Evolutionary conservation across 2,113 vertebrate genomes (phyloP).

Genomic region (Xyliphius kryptos): DNA sequence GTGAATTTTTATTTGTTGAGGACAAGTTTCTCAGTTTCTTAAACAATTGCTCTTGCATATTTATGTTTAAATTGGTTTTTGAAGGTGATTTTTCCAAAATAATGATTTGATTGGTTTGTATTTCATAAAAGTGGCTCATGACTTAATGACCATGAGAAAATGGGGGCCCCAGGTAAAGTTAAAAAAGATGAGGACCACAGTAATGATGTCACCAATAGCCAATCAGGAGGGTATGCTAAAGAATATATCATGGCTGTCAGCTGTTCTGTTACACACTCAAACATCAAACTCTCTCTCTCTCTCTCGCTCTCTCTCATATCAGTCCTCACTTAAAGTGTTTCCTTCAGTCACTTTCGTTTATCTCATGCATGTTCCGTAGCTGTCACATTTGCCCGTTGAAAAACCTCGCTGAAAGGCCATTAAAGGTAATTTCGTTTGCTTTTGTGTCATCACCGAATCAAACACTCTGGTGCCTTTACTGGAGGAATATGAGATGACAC

Average conservation of each 20-base stretch:
- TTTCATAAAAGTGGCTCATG: no score
- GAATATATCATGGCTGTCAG: constrained; percentile 50
- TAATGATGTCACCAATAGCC: constrained; percentile 71
- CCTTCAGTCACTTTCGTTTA: not conserved
- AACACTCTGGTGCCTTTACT: no score
- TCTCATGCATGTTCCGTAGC: not conserved
- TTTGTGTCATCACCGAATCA: not conserved
- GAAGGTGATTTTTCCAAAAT: no score
- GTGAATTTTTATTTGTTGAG: no score
- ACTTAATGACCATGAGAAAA: constrained; percentile 29
- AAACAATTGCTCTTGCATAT: no score
- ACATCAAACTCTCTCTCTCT: not conserved
- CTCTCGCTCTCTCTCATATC: no score
- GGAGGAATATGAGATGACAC: no score
- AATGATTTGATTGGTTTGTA: no score
- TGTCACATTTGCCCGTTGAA: constrained; percentile 3
- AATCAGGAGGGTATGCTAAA: constrained; percentile 50
- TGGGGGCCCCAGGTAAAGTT: constrained; percentile 33
- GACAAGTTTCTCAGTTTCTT: no score
- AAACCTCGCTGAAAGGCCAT: constrained; percentile 7
- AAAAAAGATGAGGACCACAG: constrained; percentile 49
- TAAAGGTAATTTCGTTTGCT: constrained; percentile 14
- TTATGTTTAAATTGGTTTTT: no score
- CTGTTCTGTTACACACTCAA: constrained; percentile 53
- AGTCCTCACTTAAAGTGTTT: not conserved